phyloP scores from a whole-genome alignment of 2,888 invertebrate species.

The Pediacus dermestoides region DNA sequence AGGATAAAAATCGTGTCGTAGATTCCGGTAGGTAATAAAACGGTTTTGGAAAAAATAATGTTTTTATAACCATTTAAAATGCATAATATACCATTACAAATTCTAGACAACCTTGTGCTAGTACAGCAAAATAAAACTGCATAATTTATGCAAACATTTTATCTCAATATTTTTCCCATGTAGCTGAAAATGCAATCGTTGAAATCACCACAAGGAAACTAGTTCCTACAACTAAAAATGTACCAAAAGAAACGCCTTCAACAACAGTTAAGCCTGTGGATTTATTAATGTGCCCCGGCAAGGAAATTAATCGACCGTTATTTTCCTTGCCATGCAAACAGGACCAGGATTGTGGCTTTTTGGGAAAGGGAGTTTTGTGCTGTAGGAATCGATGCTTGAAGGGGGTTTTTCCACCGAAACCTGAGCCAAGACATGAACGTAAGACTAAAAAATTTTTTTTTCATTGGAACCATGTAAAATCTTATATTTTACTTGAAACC shows the following conservation, averaged over 20 bases:
- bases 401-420: conserved; percentile 58
- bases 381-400: conserved; percentile 60
- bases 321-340: conserved; percentile 51
- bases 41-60: too few relatives aligned
- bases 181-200: conserved; percentile 5
- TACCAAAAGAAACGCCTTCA: conserved; percentile 1
- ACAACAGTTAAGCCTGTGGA: conserved; percentile 6
- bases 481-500: too few relatives aligned
- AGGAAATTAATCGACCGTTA: conserved; percentile 49
- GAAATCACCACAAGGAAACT: neutral
- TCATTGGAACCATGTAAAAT: too few relatives aligned
- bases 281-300: conserved; percentile 46
- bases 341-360: conserved; percentile 54
- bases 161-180: too few relatives aligned
- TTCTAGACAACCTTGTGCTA: too few relatives aligned
- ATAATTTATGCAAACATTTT: too few relatives aligned
- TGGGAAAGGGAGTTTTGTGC: conserved; percentile 56
- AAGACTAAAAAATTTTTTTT: too few relatives aligned
- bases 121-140: too few relatives aligned
- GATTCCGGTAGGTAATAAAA: too few relatives aligned
- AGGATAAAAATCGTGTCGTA: too few relatives aligned
- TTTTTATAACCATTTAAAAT: too few relatives aligned
- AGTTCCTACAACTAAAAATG: conserved; percentile 7
- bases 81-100: too few relatives aligned
- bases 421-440: conserved; percentile 48